phyloP scores from a whole-genome alignment of 2,113 vertebrate genomes.

The Gracilinanus agilis region DNA sequence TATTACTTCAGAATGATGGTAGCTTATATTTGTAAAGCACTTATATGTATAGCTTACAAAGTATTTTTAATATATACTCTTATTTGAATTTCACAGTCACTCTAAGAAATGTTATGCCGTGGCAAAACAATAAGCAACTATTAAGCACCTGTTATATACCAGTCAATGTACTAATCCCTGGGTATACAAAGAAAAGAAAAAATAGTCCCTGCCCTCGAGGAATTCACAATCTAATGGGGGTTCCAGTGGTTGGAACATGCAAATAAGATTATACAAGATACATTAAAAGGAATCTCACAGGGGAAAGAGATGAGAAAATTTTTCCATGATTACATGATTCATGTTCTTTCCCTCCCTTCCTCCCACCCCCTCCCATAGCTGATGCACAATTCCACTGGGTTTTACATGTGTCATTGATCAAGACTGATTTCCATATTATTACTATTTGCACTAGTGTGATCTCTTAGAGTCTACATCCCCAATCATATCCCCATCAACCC shows the following conservation, averaged over 20 bases:
- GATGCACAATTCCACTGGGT: no score
- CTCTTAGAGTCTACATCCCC: no score
- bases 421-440: no score
- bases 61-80: neutral
- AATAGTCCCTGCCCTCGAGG: neutral
- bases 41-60: neutral
- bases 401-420: no score
- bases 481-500: no score
- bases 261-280: neutral
- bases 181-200: neutral
- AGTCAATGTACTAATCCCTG: neutral
- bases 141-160: neutral
- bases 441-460: no score
- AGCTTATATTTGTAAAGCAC: neutral
- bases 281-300: neutral
- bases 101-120: neutral
- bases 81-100: neutral
- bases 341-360: no score
- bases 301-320: no score
- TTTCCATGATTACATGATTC: no score
- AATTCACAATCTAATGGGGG: neutral
- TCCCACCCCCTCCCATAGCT: no score
- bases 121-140: neutral
- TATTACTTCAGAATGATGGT: neutral
- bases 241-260: neutral